Evolutionary conservation across 2,797 vertebrate species (phyloP).

Genomic region (Gadopsis bispinosus): DNA sequence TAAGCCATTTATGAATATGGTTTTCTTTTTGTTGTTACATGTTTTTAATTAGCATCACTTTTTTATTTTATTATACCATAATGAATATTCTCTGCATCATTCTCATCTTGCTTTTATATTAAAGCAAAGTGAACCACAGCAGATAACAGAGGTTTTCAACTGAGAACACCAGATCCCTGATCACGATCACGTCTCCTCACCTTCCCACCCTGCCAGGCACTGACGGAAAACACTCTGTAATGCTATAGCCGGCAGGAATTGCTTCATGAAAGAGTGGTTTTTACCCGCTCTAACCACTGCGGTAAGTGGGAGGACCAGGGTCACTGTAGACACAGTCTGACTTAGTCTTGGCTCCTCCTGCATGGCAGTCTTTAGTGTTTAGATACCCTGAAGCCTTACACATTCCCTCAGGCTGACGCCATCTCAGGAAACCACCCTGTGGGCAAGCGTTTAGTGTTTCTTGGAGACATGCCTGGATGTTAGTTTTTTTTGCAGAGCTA

Average conservation of each 20-base stretch:
- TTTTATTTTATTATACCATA: not conserved
- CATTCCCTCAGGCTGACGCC: constrained; percentile 80
- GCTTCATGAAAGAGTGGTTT: constrained; percentile 65
- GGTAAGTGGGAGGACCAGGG: constrained; percentile 63
- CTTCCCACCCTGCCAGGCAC: constrained; percentile 33
- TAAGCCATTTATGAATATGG: not conserved
- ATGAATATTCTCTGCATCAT: not conserved
- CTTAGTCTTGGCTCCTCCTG: constrained; percentile 52
- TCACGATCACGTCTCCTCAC: constrained; percentile 44
- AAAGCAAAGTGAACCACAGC: not conserved
- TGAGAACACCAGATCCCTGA: constrained; percentile 31
- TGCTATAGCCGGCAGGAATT: constrained; percentile 61
- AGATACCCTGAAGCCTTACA: constrained; percentile 52
- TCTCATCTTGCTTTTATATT: not conserved
- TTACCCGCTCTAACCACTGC: constrained; percentile 46
- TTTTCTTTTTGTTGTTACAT: not conserved
- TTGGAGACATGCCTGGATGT: constrained; percentile 52
- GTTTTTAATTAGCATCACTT: not conserved
- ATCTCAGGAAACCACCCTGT: constrained; percentile 75
- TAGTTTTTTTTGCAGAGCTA: constrained; percentile 20
- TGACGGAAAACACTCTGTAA: constrained; percentile 71
- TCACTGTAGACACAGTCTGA: constrained; percentile 61
- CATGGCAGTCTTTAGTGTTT: constrained; percentile 30
- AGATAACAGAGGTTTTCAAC: constrained; percentile 11
- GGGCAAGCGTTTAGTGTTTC: constrained; percentile 69